Percentiles rank a stretch among this genome's conserved stretches.
phyloP scores from a whole-genome alignment of 2,113 vertebrate genomes.

The Bos taurus region ARS-UCD2.0 NC_037334.1:2395501-2396000 shows the following conservation, averaged over 20 bases:
- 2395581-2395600: neutral
- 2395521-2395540: neutral
- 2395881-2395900: neutral
- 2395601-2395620: neutral
- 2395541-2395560: neutral
- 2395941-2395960: neutral
- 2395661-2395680: neutral
- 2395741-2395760: neutral
- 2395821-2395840: neutral
- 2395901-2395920: neutral
- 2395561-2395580: neutral
- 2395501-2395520: neutral
- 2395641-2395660: neutral
- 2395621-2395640: neutral
- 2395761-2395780: neutral
- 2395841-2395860: neutral
- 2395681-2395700: neutral
- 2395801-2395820: neutral
- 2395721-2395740: neutral
- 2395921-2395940: neutral
- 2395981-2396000: neutral
- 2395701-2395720: neutral
- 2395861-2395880: neutral
- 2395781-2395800: neutral
- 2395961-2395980: neutral